Conservation (phyloP, 1,140 invertebrate species). For the Potamilus streckersoni region DNA sequence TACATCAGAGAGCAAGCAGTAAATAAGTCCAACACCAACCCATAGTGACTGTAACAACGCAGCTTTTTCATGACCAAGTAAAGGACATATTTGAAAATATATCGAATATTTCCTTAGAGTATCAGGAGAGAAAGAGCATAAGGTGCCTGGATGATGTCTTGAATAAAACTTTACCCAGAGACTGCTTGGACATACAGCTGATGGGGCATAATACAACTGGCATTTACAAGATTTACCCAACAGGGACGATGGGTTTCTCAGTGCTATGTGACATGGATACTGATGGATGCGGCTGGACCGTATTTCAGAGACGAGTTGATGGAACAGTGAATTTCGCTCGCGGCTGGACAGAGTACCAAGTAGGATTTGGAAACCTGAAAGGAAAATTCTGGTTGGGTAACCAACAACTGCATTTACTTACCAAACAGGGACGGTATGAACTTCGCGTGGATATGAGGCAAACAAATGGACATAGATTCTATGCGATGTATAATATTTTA, state of each 20-base stretch:
- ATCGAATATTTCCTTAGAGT: too few relatives aligned
- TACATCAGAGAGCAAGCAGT: too few relatives aligned
- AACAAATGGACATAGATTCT: constrained; percentile 13
- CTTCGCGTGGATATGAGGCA: constrained; percentile 22
- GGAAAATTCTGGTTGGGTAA: constrained; percentile 68
- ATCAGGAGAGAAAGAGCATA: too few relatives aligned
- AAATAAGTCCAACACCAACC: too few relatives aligned
- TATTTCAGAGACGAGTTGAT: constrained; percentile 82
- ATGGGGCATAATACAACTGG: constrained; percentile 6
- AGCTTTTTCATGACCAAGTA: too few relatives aligned
- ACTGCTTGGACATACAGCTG: too few relatives aligned
- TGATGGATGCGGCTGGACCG: constrained; percentile 74
- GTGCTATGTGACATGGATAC: constrained; percentile 74
- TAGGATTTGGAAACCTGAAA: constrained; percentile 89
- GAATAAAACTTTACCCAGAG: too few relatives aligned
- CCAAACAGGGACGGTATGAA: constrained; percentile 1
- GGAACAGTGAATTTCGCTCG: constrained; percentile 85
- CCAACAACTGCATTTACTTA: constrained; percentile 19
- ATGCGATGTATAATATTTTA: constrained; percentile 6
- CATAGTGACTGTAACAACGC: too few relatives aligned
- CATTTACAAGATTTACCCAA: constrained; percentile 15
- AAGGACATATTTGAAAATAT: too few relatives aligned
- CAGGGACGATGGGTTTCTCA: constrained; percentile 66
- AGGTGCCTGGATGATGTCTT: too few relatives aligned
- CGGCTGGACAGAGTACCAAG: constrained; percentile 93